Percentiles rank a stretch among this genome's conserved stretches.
Conservation (phyloP, 2,113 vertebrate species). For the Panurus biarmicus region DNA sequence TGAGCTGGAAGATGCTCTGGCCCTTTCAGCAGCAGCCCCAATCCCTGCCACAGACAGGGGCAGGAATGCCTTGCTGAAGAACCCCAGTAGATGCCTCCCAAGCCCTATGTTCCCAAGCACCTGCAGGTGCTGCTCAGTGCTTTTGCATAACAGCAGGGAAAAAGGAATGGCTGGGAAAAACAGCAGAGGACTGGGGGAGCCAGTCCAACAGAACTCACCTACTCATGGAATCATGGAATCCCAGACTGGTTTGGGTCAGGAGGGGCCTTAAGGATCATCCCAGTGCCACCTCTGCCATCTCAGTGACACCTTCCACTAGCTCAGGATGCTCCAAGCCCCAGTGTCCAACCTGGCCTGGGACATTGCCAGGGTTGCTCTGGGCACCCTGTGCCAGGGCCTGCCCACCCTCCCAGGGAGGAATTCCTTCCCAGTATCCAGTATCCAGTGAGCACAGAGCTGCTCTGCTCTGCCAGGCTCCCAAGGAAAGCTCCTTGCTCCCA, state of each 20-base stretch:
- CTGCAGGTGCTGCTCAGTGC: neutral
- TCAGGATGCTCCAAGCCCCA: neutral
- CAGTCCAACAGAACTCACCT: neutral
- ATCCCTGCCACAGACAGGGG: neutral
- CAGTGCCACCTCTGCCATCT: neutral
- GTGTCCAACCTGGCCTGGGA: fast-evolving
- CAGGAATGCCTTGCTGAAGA: neutral
- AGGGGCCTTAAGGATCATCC: neutral
- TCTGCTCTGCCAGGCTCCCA: neutral
- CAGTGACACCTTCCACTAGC: neutral
- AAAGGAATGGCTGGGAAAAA: neutral
- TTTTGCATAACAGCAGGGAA: neutral
- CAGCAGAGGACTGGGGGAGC: neutral
- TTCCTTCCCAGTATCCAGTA: neutral
- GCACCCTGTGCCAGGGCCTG: neutral
- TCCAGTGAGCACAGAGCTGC: neutral
- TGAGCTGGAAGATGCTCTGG: neutral
- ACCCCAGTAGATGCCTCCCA: neutral
- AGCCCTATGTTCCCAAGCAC: neutral
- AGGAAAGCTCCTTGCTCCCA: neutral
- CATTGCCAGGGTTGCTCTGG: neutral
- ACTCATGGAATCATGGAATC: neutral
- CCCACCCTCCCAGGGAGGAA: neutral
- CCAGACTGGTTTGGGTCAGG: neutral
- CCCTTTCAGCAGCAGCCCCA: neutral